These are phyloP conservation scores for Calyptommatus sinebrachiatus DNA, from an alignment of 2,113 vertebrate species.

Conservation along the genomic window DNA sequence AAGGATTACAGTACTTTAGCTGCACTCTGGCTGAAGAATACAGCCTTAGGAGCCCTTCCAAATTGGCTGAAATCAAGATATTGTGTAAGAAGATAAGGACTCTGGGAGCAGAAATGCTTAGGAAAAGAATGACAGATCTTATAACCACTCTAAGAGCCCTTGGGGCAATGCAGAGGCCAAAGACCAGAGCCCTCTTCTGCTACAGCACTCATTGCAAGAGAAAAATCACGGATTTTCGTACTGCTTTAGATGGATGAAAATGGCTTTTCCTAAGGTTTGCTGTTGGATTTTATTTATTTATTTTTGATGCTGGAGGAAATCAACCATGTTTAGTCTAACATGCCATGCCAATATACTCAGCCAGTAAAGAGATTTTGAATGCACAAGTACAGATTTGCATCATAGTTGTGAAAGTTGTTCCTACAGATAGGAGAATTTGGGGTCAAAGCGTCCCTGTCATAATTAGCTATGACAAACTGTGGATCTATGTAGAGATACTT, in stretches of 20 bases:
- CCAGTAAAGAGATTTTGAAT: background rate
- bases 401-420: background rate
- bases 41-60: slow-evolving; percentile 22
- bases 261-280: background rate
- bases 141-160: slow-evolving; percentile 16
- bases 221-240: background rate
- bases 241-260: slow-evolving; percentile 19
- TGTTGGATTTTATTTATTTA: slow-evolving; percentile 6
- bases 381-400: background rate
- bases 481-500: background rate
- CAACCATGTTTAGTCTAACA: slow-evolving; percentile 20
- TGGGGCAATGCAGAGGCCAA: slow-evolving; percentile 16
- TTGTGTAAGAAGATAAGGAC: slow-evolving; percentile 32
- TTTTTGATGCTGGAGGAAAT: slow-evolving; percentile 13
- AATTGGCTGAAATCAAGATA: slow-evolving; percentile 37
- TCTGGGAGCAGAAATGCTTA: slow-evolving; percentile 30
- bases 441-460: background rate
- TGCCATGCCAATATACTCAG: background rate
- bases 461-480: background rate
- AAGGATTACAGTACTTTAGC: slow-evolving; percentile 36
- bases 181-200: slow-evolving; percentile 14
- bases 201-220: slow-evolving; percentile 18
- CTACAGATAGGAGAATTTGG: background rate
- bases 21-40: slow-evolving; percentile 30
- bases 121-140: slow-evolving; percentile 30